These are phyloP conservation scores for Pseudomyrmex cubaensis DNA, from an alignment of 1,140 invertebrate species.

Conservation along the genomic window DNA sequence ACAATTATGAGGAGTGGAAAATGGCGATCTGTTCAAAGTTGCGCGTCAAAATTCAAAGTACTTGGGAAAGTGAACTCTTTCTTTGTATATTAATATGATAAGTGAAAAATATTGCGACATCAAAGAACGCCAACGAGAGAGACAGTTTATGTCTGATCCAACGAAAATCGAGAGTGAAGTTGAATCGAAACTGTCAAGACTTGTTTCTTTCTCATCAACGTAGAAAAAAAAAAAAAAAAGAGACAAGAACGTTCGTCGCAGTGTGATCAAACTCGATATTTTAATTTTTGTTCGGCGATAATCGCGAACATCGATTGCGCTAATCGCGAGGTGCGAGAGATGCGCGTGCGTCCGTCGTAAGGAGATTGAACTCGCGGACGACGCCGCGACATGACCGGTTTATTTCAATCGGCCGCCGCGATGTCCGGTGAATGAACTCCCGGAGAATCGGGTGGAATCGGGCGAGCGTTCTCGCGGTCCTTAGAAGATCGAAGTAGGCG, in stretches of 20 bases:
- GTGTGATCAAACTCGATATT: neutral
- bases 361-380: constrained; percentile 5
- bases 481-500: constrained; percentile 61
- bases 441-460: neutral
- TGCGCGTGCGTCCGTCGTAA: neutral
- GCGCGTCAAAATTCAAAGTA: too few species aligned
- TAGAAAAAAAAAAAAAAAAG: too few species aligned
- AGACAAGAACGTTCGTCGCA: neutral
- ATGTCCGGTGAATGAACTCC: constrained; percentile 24
- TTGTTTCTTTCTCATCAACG: too few species aligned
- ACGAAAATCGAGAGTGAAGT: too few species aligned
- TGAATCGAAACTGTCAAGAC: too few species aligned
- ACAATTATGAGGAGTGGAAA: too few species aligned
- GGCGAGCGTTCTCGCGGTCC: neutral
- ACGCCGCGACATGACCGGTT: constrained; percentile 3
- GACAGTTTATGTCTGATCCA: too few species aligned
- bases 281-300: neutral
- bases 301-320: neutral
- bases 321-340: neutral
- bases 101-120: too few species aligned
- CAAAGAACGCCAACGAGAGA: too few species aligned
- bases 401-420: constrained; percentile 17
- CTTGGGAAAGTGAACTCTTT: too few species aligned
- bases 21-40: too few species aligned
- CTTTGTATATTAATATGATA: too few species aligned